Percentiles rank a stretch among this genome's conserved stretches.
These are phyloP conservation scores for Chloropsis cyanopogon DNA, from an alignment of 2,113 vertebrate species.

Conservation along the genomic window DNA sequence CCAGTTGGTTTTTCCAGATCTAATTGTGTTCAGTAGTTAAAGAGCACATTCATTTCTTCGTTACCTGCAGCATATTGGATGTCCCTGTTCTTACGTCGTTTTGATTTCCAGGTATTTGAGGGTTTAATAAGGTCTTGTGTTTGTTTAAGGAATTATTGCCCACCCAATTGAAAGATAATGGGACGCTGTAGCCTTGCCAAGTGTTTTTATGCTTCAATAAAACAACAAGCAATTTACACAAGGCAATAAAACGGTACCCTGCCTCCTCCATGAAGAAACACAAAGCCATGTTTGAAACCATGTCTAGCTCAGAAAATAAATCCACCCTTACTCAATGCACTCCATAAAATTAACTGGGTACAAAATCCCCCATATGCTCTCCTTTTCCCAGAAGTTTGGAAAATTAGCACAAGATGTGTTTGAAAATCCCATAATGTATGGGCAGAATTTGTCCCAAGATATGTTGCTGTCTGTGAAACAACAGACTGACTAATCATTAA, in stretches of 20 bases:
- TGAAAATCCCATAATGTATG: background rate
- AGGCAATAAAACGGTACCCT: background rate
- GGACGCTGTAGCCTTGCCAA: constrained; percentile 22
- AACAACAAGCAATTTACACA: constrained; percentile 48
- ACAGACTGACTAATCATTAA: background rate
- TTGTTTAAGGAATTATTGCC: constrained; percentile 49
- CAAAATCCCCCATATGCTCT: background rate
- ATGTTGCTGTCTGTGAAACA: background rate
- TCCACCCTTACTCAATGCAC: background rate
- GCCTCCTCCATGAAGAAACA: background rate
- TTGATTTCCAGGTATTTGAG: constrained; percentile 26
- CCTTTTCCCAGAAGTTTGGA: background rate
- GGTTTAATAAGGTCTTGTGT: constrained; percentile 41
- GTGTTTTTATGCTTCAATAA: constrained; percentile 54
- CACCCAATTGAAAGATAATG: constrained; percentile 48
- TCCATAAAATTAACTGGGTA: constrained; percentile 17
- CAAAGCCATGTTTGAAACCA: background rate
- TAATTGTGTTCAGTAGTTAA: background rate
- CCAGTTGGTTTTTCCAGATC: background rate
- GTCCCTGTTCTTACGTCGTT: background rate
- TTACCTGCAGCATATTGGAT: background rate
- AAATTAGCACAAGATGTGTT: background rate
- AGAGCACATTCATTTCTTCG: background rate
- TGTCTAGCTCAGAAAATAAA: constrained; percentile 9
- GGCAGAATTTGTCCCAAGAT: background rate